Base-by-base conservation (phyloP, 2,113 vertebrate genomes). In the Corythoichthys haematopterus region DNA sequence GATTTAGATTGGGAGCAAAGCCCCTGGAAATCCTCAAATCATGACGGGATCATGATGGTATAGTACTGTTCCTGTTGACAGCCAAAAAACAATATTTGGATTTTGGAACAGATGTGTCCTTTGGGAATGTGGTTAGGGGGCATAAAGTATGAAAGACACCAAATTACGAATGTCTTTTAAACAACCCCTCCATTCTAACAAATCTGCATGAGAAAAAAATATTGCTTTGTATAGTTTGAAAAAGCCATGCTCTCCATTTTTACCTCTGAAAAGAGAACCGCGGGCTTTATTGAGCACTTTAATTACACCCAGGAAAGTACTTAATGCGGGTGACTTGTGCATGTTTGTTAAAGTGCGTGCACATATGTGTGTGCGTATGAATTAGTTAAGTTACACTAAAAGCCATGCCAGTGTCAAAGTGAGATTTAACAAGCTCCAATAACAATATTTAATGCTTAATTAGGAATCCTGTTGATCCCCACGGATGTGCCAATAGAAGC, bases 401-500 rank as follows among this genome's bases (percentile, higher is more conserved):
- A 85, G 83, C 75, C 64, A 70, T 2, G 51, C 81, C 77, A 66
- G 74, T 86, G 84, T 86, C 88, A 81, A 83, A 85, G 80, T 80
- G 84, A 82, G 83, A 85, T 83, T 88, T 88, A 90, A 87, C 88
- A 38, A 88, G 89, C 83, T 84, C 84, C 85, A 86, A 88, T 86
- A 88, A 84, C 80, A 43, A 84, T 80, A 84, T 84, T 86, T 89
- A 90, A 91, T 85, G 82, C 86, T 89, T 90, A 91, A 92, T 92
- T 90, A 90, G 83, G 70, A 81, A 78, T 83, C 87, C 80, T 81
- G 81, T 85, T 57, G 76, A 88, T 89, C 84, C 83, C 83, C 70
- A 81, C 86, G 78, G 83, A 86, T 84, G 89, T 74, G 77, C 76
- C 77, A 12, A 12, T 11, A 57, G 33, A 57, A 14, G 13, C 72